These are phyloP conservation scores for Spheniscus mendiculus DNA, from an alignment of 2,113 vertebrate species.

Conservation along the genomic window DNA sequence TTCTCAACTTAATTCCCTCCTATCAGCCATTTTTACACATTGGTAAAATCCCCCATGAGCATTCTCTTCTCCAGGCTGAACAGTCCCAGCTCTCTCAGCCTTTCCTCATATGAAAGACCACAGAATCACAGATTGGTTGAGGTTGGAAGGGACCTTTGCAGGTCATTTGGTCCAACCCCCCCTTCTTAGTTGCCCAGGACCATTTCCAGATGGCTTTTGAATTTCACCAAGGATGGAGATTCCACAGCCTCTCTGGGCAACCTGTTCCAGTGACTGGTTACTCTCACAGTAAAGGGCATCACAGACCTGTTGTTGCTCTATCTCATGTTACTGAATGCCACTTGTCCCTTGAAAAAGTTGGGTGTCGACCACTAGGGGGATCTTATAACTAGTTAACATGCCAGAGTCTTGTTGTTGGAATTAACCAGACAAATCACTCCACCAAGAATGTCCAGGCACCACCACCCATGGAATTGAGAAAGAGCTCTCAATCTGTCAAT, in stretches of 20 bases:
- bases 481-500: neutral
- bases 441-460: neutral
- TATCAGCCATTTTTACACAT: neutral
- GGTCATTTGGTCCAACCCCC: neutral
- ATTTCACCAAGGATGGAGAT: neutral
- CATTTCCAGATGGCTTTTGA: neutral
- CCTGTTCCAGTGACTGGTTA: neutral
- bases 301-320: neutral
- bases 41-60: neutral
- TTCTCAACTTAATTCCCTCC: neutral
- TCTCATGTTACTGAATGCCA: neutral
- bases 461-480: neutral
- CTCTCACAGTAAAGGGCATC: neutral
- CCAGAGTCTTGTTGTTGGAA: neutral
- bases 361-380: too few species aligned
- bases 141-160: neutral
- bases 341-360: neutral
- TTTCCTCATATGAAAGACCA: neutral
- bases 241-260: neutral
- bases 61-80: neutral
- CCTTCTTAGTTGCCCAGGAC: neutral
- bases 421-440: neutral
- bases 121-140: neutral
- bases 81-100: neutral
- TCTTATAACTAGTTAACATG: neutral